Conservation (phyloP, 2,888 invertebrate genomes). For the Drosophila setosimentum region DNA sequence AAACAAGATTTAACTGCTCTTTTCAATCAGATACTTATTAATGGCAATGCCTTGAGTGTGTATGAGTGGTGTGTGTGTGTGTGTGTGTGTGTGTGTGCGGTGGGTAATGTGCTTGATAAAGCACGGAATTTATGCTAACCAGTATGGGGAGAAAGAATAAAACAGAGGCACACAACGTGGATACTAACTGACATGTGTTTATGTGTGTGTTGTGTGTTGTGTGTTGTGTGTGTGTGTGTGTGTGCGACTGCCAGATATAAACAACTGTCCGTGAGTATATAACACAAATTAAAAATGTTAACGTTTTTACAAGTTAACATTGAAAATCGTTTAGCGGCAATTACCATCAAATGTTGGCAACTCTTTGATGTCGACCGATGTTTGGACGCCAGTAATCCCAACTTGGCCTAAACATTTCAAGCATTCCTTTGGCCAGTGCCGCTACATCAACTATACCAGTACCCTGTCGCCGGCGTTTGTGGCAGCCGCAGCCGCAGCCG, state of each 20-base stretch:
- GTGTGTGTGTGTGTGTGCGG: constrained; percentile 32
- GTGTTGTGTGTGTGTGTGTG: not conserved
- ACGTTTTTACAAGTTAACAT: constrained; percentile 81
- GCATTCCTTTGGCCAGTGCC: constrained; percentile 75
- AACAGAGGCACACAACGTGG: constrained; percentile 15
- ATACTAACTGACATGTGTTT: not conserved
- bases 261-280: constrained; percentile 75
- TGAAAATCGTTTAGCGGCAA: constrained; percentile 83
- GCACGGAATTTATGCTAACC: constrained; percentile 34
- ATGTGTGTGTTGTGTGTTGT: constrained; percentile 1
- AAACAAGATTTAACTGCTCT: constrained; percentile 49
- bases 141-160: constrained; percentile 4
- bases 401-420: constrained; percentile 79
- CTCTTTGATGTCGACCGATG: constrained; percentile 77
- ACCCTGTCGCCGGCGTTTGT: constrained; percentile 59
- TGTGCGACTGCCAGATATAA: constrained; percentile 16
- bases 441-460: constrained; percentile 37
- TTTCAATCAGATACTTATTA: constrained; percentile 44
- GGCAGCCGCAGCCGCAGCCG: constrained; percentile 20
- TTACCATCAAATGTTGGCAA: constrained; percentile 82
- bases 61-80: constrained; percentile 1
- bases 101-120: constrained; percentile 46
- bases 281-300: constrained; percentile 82
- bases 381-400: constrained; percentile 82
- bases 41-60: constrained; percentile 9